Percentiles rank a stretch among this genome's conserved stretches.
Evolutionary conservation across 2,797 vertebrate genomes (phyloP).

Genomic region (Echeneis naucrates): DNA sequence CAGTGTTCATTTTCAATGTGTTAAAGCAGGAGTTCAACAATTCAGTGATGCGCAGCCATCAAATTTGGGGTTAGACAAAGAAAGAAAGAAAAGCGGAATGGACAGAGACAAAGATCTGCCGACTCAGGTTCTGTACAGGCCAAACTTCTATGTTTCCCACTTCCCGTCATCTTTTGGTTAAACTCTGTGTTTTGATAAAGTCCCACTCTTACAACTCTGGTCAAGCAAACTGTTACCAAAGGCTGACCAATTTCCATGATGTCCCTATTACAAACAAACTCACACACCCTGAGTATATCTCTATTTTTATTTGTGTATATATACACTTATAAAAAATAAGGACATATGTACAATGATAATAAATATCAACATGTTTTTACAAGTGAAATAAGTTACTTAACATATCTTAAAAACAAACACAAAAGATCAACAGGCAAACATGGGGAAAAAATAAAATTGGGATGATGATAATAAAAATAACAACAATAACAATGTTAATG

Average conservation of each 20-base stretch:
- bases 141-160: background rate
- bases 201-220: background rate
- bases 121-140: background rate
- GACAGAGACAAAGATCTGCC: background rate
- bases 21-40: background rate
- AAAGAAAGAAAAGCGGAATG: background rate
- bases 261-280: conserved; percentile 23
- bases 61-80: background rate
- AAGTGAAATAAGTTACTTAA: conserved; percentile 90
- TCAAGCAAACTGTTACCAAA: background rate
- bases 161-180: background rate
- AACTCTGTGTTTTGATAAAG: background rate
- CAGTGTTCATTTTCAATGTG: background rate
- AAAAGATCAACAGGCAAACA: conserved; percentile 72
- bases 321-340: conserved; percentile 91
- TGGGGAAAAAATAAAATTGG: conserved; percentile 55
- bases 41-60: background rate
- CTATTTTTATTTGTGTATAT: conserved; percentile 89
- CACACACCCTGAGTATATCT: conserved; percentile 72
- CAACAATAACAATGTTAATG: conserved; percentile 63
- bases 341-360: conserved; percentile 90
- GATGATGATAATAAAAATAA: conserved; percentile 53
- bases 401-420: conserved; percentile 80
- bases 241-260: background rate
- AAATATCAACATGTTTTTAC: conserved; percentile 90